Evolutionary conservation across 1,140 invertebrate genomes (phyloP), one percentile per base, ranked within the genome.

Genomic region (Nasonia giraulti): DNA sequence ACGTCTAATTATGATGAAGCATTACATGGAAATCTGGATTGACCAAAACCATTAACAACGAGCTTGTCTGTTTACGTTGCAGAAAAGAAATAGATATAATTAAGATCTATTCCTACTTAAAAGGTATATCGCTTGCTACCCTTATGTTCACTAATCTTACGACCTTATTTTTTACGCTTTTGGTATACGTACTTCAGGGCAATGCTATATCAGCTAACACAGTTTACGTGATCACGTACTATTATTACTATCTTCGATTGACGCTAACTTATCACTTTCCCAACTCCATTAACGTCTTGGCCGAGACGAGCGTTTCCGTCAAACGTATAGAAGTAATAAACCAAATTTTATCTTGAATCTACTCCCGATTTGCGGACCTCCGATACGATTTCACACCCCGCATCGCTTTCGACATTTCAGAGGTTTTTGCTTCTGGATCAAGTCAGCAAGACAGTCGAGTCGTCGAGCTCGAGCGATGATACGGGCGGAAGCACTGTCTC

Each of bases 401-500:
- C 7, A 44, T 44, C 40, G 8, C 40, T 44, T 75, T 20, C 27
- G 17, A 37, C 17, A 44, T 75, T 75, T 8, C 37, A 75, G 74
- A 75, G 37, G 7, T 75, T 88, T 75, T 87, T 88, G 83, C 84
- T 88, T 82, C 82, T 87, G 62, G 87, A 88, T 10, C 87, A 88
- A 69, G 31, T 87, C 62, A 12, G 81, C 83, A 20, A 87, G 85
- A 66, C 8, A 1, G 7, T 66, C 14, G 62, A 66, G 62, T 84
- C 12, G 84, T 81, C 44, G 82, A 83, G 27, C 86, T 83, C 50
- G 80, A 86, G 17, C 0, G 82, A 74, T 20, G 92, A 82, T 14
- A 44, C 1, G 7, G 40, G 6, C 40, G 40, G 0, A 11, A 8
- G 40, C 40, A 87, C 87, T 6, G 86, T 94, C 14, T 92, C 93